Evolutionary conservation across 2,113 vertebrate species (phyloP).

Genomic region (Labeo rohita): DNA sequence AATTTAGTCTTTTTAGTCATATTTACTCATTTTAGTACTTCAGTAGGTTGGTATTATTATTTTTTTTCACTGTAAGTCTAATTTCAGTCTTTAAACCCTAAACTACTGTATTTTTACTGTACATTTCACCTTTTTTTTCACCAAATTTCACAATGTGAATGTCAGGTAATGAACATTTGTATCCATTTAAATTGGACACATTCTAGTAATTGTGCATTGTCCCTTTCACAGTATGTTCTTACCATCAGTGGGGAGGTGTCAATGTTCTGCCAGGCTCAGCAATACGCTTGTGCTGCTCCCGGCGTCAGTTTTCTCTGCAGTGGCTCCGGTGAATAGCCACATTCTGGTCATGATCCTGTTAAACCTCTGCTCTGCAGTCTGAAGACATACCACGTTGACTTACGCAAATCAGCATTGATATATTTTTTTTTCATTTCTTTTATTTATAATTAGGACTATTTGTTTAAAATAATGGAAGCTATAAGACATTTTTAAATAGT

Average conservation of each 20-base stretch:
- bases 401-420: not conserved
- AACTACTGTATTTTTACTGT: not conserved
- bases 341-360: slow-evolving; percentile 32
- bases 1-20: no score
- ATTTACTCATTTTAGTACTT: no score
- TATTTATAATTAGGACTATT: not conserved
- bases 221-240: slow-evolving; percentile 9
- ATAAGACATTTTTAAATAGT: not conserved
- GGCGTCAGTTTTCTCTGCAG: slow-evolving; percentile 55
- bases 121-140: not conserved
- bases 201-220: not conserved
- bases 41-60: no score
- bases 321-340: slow-evolving; percentile 34
- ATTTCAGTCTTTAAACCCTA: no score
- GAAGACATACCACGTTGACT: not conserved
- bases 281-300: slow-evolving; percentile 20
- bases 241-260: slow-evolving; percentile 22
- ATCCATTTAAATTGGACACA: not conserved
- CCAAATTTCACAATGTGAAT: not conserved
- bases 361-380: slow-evolving; percentile 5
- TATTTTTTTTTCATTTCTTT: not conserved
- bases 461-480: not conserved
- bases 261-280: slow-evolving; percentile 48
- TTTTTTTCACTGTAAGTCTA: no score
- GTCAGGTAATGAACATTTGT: not conserved